Base-by-base conservation (phyloP, 2,888 invertebrate genomes). In the Drosophila birchii region DNA sequence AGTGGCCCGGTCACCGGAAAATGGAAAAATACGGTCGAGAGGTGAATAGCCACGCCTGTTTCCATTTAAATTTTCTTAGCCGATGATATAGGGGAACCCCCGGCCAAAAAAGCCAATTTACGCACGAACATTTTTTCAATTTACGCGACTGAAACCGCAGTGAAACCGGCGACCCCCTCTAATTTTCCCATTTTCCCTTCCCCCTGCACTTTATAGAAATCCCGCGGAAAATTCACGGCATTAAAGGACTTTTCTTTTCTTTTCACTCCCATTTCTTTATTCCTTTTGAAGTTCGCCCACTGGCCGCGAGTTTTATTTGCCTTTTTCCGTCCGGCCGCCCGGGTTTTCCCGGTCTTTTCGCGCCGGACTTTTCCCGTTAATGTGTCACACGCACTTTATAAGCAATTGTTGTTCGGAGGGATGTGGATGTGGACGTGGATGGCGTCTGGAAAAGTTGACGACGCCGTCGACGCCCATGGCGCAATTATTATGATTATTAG, bases 341-440 rank as follows among this genome's bases (percentile, higher is more conserved):
- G 34, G 63, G 74, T 76, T 86, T 87, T 89, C 79, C 68, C 80
- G 74, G 51, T 53, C 76, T 78, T 75, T 60, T 77, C 67, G 61
- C 36, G 53, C 44, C 49, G 78, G 53, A 67, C 61, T 72, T 73
- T 70, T 73, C 72, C 76, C 76, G 85, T 89, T 91, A 91, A 91
- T 91, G 91, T 91, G 90, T 90, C 91, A 90, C 90, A 89, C 90
- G 88, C 88, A 90, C 84, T 90, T 91, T 88, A 84, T 86, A 80
- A 83, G 89, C 87, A 81, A 86, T 89, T 88, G 81, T 86, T 78
- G 84, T 83, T 71, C 86, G 45, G 62, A 61, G 41, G 32, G 45
- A 4, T 5, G 61, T 16, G 26, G 44, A 4, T 0, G 58, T 18
- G 43, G 59, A 56, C 12, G 60, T 47, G 39, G 74, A 58, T 76